These are phyloP conservation scores for Lasioglossum vierecki DNA, from an alignment of 2,888 invertebrate genomes.

Conservation along the genomic window DNA sequence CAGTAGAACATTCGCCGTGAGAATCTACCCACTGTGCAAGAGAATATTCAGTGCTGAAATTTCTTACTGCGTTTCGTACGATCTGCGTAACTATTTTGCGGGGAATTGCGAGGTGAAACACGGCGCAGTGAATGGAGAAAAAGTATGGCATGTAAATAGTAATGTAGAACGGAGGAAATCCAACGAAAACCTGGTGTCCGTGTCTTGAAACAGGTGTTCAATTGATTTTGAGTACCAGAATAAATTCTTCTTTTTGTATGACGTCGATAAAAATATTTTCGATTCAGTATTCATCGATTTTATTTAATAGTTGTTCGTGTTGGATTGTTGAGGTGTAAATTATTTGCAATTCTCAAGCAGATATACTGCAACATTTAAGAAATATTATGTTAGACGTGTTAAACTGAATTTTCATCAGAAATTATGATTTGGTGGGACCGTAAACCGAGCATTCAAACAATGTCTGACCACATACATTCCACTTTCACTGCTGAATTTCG, in stretches of 20 bases:
- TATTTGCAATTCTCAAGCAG: not conserved
- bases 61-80: conserved; percentile 5
- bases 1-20: not conserved
- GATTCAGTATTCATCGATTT: no score
- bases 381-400: not conserved
- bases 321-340: no score
- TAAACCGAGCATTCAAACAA: not conserved
- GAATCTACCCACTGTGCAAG: not conserved
- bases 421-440: not conserved
- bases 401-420: not conserved
- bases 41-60: conserved; percentile 1
- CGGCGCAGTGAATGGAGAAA: not conserved
- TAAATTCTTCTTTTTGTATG: not conserved
- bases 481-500: not conserved
- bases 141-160: not conserved
- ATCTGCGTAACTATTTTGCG: not conserved
- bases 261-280: no score
- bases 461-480: not conserved
- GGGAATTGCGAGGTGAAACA: not conserved
- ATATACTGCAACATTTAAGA: not conserved
- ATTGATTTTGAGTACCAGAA: not conserved
- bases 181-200: not conserved
- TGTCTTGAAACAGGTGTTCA: not conserved
- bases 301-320: no score
- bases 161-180: not conserved